A percentile compares a stretch with the other conserved stretches of the same genome.
Evolutionary conservation across 2,888 invertebrate species (phyloP).

Genomic region (Noctua janthe): DNA sequence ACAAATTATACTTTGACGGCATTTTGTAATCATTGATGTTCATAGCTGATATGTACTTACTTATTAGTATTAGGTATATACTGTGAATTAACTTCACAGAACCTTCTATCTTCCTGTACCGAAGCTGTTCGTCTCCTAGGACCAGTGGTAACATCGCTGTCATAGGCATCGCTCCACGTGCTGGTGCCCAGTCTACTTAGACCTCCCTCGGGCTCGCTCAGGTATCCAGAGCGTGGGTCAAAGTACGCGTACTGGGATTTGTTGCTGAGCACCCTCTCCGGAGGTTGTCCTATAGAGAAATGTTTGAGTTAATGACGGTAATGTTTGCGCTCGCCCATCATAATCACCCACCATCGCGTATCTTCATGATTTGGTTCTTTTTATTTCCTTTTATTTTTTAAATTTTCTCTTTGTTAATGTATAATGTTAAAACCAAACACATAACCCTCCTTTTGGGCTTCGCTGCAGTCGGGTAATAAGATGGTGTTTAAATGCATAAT

Average conservation of each 20-base stretch:
- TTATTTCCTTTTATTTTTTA: background rate
- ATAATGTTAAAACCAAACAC: too few relatives aligned
- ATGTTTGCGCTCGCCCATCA: background rate
- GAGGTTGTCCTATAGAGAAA: slow-evolving; percentile 77
- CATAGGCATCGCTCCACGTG: slow-evolving; percentile 87
- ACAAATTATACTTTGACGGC: background rate
- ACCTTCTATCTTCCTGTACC: slow-evolving; percentile 85
- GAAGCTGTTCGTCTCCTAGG: slow-evolving; percentile 85
- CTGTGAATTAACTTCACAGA: slow-evolving; percentile 77
- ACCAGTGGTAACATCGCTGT: slow-evolving; percentile 85
- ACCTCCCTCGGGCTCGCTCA: slow-evolving; percentile 88
- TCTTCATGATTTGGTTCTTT: background rate
- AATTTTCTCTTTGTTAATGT: too few relatives aligned
- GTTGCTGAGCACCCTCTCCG: slow-evolving; percentile 82
- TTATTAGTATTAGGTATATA: slow-evolving; percentile 86
- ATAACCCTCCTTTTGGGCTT: too few relatives aligned
- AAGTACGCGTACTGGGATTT: slow-evolving; percentile 89
- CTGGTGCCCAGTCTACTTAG: slow-evolving; percentile 79
- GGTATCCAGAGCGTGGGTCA: slow-evolving; percentile 88
- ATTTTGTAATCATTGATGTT: too few relatives aligned
- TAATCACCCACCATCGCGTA: too few relatives aligned
- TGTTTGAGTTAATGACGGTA: background rate
- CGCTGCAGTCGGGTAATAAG: too few relatives aligned
- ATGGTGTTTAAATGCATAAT: background rate
- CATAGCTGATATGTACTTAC: slow-evolving; percentile 60